Evolutionary conservation across 2,113 vertebrate genomes (phyloP).

Genomic region (Tauraco erythrolophus): DNA sequence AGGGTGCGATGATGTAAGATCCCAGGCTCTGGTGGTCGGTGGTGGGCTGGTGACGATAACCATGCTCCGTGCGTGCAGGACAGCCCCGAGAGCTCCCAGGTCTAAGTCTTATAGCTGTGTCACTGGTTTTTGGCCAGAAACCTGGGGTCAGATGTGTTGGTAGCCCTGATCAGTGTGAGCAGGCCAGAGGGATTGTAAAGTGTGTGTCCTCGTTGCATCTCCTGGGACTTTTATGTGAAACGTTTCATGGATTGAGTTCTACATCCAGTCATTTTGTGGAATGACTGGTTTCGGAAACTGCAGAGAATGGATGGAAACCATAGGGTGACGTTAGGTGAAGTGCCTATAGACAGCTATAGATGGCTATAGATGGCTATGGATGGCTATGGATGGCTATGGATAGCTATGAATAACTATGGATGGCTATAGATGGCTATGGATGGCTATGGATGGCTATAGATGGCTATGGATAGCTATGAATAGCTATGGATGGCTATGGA

Average conservation of each 20-base stretch:
- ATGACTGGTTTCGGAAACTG: not conserved
- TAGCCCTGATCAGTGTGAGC: not conserved
- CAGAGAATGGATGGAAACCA: not conserved
- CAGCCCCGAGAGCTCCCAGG: fast-evolving
- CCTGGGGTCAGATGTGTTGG: not conserved
- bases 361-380: no score
- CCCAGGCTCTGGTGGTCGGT: not conserved
- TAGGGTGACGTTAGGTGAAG: fast-evolving
- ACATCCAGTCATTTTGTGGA: not conserved
- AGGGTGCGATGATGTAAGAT: not conserved
- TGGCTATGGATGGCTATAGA: no score
- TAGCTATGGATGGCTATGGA: no score
- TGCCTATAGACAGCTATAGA: no score
- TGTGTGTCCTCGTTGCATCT: not conserved
- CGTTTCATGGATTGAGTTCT: fast-evolving
- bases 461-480: no score
- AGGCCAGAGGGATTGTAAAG: not conserved
- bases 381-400: not conserved
- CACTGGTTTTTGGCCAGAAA: not conserved
- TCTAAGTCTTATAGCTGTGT: not conserved
- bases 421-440: no score
- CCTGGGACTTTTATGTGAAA: not conserved
- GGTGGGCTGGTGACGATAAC: fast-evolving
- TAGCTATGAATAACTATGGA: no score
- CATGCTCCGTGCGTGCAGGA: not conserved